Base-by-base conservation (phyloP, 2,113 vertebrate species). In the Leiothrix lutea region DNA sequence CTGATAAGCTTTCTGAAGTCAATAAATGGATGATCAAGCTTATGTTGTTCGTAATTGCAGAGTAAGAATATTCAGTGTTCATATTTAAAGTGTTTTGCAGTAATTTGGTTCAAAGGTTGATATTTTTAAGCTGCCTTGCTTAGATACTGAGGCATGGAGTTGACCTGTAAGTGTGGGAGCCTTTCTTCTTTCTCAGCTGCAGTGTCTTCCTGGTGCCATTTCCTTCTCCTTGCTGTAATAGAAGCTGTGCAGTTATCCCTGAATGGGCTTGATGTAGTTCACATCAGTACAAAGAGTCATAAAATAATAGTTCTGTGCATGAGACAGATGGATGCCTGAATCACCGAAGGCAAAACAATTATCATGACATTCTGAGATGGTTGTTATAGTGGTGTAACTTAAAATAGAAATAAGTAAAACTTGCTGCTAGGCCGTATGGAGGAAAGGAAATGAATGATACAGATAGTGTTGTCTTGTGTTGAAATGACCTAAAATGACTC, bases 311-410 rank as follows among this genome's bases (percentile, higher is more conserved):
- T 71, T 86, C n/a, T 84, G 51, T 72, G 23, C 18, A 3, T 51
- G 61, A 80, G 38, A 69, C 62, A 67, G 80, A 71, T 54, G 58
- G 71, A 67, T 85, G 80, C 56, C 69, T 92, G 69, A 31, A 64
- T 87, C 40, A 87, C n/a, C 70, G 69, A 85, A 90, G 48, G 53
- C 61, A 84, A 87, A 97, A 79, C 44, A 88, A 64, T 80, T 73
- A 67, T 24, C 23, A 5, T 54, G 47, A 29, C 26, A 26, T 71
- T 86, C 86, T 74, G 84, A 85, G 31, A 29, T 71, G 14, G 15
- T 53, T 44, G 57, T 85, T 87, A 20, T 2, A 91, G 58, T 69
- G n/a, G 51, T 60, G 31, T 53, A 81, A 72, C 5, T 5, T 66
- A 73, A 86, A 84, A 70, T 28, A 93, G 48, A 74, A 72, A 67